A percentile compares a stretch with the other conserved stretches of the same genome.
These are phyloP conservation scores for Scaptomyza graminum DNA, from an alignment of 1,140 invertebrate species.

Conservation along the genomic window DNA sequence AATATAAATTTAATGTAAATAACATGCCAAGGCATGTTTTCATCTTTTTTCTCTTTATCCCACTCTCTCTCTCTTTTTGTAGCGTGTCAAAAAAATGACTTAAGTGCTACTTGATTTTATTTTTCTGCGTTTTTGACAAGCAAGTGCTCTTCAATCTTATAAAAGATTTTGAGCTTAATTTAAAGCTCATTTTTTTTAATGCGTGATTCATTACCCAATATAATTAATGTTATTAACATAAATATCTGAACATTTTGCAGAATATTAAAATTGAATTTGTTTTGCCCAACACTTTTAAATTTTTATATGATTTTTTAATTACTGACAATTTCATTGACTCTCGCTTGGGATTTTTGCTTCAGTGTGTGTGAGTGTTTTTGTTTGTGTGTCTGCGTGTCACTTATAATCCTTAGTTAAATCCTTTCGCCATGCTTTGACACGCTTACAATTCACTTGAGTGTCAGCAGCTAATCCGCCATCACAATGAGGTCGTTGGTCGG, in stretches of 20 bases:
- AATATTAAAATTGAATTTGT: background rate
- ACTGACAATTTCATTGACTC: conserved; percentile 36
- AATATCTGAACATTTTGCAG: background rate
- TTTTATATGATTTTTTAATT: conserved; percentile 14
- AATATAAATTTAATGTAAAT: conserved; percentile 53
- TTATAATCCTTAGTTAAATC: conserved; percentile 74
- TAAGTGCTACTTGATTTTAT: conserved; percentile 38
- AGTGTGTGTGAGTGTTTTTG: conserved; percentile 3
- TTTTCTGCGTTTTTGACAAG: conserved; percentile 2
- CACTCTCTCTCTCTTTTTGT: background rate
- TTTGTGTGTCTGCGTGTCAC: conserved; percentile 26
- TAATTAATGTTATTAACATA: too few species aligned
- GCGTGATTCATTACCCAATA: background rate
- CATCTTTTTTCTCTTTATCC: too few species aligned
- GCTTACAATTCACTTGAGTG: conserved; percentile 77
- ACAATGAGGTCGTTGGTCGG: conserved; percentile 57
- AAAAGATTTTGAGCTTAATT: conserved; percentile 12
- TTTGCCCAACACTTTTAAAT: background rate
- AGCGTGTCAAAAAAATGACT: conserved; percentile 32
- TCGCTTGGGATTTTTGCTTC: conserved; percentile 3
- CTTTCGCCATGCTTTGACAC: conserved; percentile 76
- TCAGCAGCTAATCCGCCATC: conserved; percentile 72
- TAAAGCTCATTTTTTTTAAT: background rate
- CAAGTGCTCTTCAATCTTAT: conserved; percentile 16
- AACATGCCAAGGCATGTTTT: conserved; percentile 27